These are phyloP conservation scores for Phataginus tricuspis DNA, from an alignment of 2,797 vertebrate species.

Conservation along the genomic window DNA sequence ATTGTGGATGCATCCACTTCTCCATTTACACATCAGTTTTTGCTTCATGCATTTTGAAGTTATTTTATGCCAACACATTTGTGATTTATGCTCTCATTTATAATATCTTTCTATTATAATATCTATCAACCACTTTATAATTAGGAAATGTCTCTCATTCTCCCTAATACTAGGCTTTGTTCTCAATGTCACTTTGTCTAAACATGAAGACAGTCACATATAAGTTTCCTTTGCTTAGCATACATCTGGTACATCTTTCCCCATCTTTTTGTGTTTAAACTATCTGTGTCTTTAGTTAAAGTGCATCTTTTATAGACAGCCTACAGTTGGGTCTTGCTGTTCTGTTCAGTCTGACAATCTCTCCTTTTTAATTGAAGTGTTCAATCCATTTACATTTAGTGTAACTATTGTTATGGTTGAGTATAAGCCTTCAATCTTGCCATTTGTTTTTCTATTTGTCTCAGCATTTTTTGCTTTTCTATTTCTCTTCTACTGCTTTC, in stretches of 20 bases:
- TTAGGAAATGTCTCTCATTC: not conserved
- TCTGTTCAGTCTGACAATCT: not conserved
- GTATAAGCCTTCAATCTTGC: not conserved
- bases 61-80: not conserved
- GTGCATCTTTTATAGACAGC: not conserved
- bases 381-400: constrained; percentile 13
- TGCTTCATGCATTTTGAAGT: not conserved
- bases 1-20: not conserved
- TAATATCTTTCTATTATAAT: not conserved
- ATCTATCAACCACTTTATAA: not conserved
- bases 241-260: not conserved
- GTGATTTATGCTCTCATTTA: not conserved
- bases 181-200: not conserved
- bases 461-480: not conserved
- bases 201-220: not conserved
- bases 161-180: not conserved
- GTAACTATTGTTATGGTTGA: not conserved
- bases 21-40: not conserved
- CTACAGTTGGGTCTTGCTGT: not conserved
- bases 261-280: not conserved
- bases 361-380: not conserved
- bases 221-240: not conserved
- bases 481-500: not conserved
- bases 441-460: not conserved
- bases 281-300: not conserved